Evolutionary conservation across 2,888 invertebrate genomes (phyloP).

Genomic region (Lithophane leautieri): DNA sequence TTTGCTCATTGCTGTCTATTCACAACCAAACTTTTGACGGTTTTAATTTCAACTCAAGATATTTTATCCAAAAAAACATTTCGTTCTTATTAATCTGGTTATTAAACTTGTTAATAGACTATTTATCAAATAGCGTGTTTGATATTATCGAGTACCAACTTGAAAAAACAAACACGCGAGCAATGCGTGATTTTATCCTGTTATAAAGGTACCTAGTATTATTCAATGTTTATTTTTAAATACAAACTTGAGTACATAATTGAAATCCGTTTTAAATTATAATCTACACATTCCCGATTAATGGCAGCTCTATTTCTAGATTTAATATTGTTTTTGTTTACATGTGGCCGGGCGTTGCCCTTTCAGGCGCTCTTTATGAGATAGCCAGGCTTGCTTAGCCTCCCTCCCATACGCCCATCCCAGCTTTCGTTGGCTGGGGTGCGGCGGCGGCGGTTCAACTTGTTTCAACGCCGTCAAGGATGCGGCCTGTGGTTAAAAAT

Average conservation of each 20-base stretch:
- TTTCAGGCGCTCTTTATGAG: conserved; percentile 62
- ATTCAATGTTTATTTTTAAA: conserved; percentile 32
- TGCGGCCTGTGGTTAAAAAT: conserved; percentile 73
- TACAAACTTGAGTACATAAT: conserved; percentile 24
- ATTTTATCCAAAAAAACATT: conserved; percentile 4
- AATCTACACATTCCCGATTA: conserved; percentile 37
- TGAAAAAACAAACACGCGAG: conserved; percentile 47
- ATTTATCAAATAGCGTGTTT: conserved; percentile 55
- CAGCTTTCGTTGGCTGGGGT: conserved; percentile 63
- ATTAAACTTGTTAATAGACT: conserved; percentile 26
- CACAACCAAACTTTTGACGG: conserved; percentile 6
- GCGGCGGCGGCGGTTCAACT: conserved; percentile 63
- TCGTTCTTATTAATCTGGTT: conserved; percentile 15
- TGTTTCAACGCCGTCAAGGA: conserved; percentile 69
- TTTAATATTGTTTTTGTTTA: conserved; percentile 70
- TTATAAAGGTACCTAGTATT: neutral
- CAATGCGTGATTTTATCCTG: conserved; percentile 38
- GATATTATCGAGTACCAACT: conserved; percentile 36
- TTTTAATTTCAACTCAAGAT: conserved; percentile 9
- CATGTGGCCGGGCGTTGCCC: conserved; percentile 70
- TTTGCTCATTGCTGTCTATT: neutral
- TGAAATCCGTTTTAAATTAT: conserved; percentile 42
- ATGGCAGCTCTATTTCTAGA: conserved; percentile 51
- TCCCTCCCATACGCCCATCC: conserved; percentile 47
- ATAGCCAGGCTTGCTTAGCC: conserved; percentile 51